Conservation (phyloP, 2,113 vertebrate genomes). For the Acrocephalus kingi region DNA sequence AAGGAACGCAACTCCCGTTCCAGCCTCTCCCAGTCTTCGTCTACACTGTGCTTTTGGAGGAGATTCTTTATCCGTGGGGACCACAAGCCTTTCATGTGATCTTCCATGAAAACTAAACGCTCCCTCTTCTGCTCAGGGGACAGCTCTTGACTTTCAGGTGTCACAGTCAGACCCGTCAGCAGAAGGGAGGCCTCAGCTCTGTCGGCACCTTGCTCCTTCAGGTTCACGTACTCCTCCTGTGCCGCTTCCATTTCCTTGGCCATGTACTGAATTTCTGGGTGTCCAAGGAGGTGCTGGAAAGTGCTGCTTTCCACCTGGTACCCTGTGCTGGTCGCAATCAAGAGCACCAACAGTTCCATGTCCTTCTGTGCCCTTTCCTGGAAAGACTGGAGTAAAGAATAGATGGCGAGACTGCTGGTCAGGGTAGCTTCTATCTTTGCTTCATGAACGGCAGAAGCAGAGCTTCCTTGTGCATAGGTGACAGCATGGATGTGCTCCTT, state of each 20-base stretch:
- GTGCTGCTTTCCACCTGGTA: constrained; percentile 15
- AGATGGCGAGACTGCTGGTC: background rate
- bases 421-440: constrained; percentile 38
- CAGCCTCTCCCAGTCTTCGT: constrained; percentile 27
- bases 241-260: background rate
- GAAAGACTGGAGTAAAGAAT: constrained; percentile 38
- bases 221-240: constrained; percentile 24
- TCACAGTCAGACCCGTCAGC: constrained; percentile 47
- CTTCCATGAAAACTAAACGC: constrained; percentile 32
- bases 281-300: constrained; percentile 54
- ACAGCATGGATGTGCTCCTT: background rate
- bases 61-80: background rate
- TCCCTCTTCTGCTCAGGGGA: constrained; percentile 47
- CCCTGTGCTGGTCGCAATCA: constrained; percentile 22
- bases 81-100: background rate
- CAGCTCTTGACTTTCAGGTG: background rate
- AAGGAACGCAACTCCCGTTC: constrained; percentile 40
- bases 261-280: constrained; percentile 56
- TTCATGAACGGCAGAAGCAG: background rate
- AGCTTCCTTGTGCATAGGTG: background rate
- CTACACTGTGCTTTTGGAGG: background rate
- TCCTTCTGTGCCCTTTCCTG: constrained; percentile 23
- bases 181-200: constrained; percentile 68
- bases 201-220: constrained; percentile 27
- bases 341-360: constrained; percentile 55